A percentile compares a stretch with the other conserved stretches of the same genome.
Evolutionary conservation across 2,797 vertebrate genomes (phyloP).

Genomic region (Pseudomugil tenellus): DNA sequence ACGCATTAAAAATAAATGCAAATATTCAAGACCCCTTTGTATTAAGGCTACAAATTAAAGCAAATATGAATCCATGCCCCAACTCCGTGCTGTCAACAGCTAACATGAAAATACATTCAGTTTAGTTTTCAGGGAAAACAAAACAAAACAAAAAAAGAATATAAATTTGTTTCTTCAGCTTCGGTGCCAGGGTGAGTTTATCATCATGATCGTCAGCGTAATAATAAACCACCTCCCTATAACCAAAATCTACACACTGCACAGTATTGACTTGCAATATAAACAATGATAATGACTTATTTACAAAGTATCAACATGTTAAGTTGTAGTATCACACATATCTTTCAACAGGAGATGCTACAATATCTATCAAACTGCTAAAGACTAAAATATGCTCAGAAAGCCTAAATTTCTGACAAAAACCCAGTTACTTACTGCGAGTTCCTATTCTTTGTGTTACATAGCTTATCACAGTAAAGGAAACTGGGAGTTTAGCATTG

Average conservation of each 20-base stretch:
- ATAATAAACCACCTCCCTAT: constrained; percentile 61
- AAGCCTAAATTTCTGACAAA: constrained; percentile 56
- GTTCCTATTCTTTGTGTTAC: neutral
- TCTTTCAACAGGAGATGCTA: constrained; percentile 78
- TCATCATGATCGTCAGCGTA: constrained; percentile 46
- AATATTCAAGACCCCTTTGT: constrained; percentile 68
- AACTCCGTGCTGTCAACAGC: constrained; percentile 74
- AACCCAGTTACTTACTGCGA: constrained; percentile 3
- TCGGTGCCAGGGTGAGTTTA: constrained; percentile 33
- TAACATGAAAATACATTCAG: constrained; percentile 84
- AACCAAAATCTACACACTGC: constrained; percentile 73
- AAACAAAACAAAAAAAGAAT: constrained; percentile 45
- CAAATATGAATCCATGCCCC: constrained; percentile 63
- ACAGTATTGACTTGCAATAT: constrained; percentile 77
- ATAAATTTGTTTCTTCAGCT: constrained; percentile 40
- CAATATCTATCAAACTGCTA: constrained; percentile 80
- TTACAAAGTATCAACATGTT: constrained; percentile 81
- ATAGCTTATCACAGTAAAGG: constrained; percentile 30
- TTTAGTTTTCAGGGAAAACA: constrained; percentile 52
- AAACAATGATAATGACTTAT: constrained; percentile 80
- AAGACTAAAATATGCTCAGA: constrained; percentile 71
- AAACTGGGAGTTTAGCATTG: constrained; percentile 21
- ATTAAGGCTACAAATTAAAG: constrained; percentile 80
- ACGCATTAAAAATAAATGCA: constrained; percentile 45
- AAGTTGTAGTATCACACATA: constrained; percentile 67